Evolutionary conservation across 2,113 vertebrate species (phyloP), one percentile per base, ranked within the genome.

Genomic region (Cichladusa arquata): DNA sequence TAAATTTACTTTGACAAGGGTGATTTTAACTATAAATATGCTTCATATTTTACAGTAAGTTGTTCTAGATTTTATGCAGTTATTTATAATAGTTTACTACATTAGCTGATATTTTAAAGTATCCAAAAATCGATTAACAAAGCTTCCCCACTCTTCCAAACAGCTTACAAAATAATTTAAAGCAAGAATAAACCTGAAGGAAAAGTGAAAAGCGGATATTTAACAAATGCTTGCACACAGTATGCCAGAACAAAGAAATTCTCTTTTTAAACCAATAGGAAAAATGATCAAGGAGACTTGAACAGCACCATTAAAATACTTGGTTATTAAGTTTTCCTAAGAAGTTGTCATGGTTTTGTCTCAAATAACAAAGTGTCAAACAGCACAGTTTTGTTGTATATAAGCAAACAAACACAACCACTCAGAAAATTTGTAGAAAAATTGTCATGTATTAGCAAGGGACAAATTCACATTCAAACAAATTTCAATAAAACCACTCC

Each of bases 181-280:
- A 47, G 50, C 19, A 76, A 81, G 47, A 23, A 95, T 19, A 89
- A 92, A 73, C 36, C 67, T 3, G 17, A 90, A 62, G 87, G 34
- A 93, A 19, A 85, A 83, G 12, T 15, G 24, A 94, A 94, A 90
- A 70, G 67, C 24, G 40, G 56, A 67, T 93, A 83, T 62, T 83
- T 36, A 45, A 94, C 78, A 74, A 97, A 95, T 95, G 51, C 72
- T 81, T 60, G 79, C 40, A 92, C 79, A 74, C 47, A 83, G 38
- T 50, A 58, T 11, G 28, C 76, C 6, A 7, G 66, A 93, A 97
- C 44, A 96, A 94, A 94, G 79, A 90, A 94, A 96, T 93, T 48
- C 67, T 76, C 33, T 14, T 90, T 95, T 90, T 73, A 93, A 94
- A 91, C 60, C 79, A 94, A 78, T 36, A 95, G 54, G 57, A 62